phyloP scores from a whole-genome alignment of 2,113 vertebrate species.

The Calidris pugnax region DNA sequence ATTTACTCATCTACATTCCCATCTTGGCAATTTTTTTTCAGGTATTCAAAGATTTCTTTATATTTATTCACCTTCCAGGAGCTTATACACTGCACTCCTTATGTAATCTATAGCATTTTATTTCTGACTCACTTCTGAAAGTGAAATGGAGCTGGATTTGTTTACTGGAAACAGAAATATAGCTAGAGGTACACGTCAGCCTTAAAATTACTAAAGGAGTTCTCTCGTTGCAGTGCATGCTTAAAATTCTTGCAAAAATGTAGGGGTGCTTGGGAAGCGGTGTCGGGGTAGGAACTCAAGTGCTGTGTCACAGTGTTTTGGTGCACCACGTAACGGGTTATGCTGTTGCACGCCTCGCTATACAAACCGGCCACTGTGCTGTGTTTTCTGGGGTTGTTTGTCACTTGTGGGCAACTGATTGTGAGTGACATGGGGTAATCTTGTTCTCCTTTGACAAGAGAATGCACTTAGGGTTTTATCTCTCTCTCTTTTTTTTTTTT shows the following conservation, averaged over 20 bases:
- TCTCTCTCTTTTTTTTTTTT: too few species aligned
- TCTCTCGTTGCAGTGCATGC: neutral
- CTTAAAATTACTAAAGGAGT: neutral
- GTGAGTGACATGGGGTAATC: neutral
- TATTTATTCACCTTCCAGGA: neutral
- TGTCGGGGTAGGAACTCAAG: neutral
- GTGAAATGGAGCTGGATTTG: neutral
- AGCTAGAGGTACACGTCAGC: neutral
- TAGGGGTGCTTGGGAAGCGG: neutral
- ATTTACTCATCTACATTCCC: neutral
- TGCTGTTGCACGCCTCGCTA: neutral
- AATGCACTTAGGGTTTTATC: neutral
- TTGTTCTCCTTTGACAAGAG: neutral
- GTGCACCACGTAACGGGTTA: neutral
- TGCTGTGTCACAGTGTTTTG: conserved; percentile 18
- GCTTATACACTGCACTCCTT: neutral
- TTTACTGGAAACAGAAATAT: neutral
- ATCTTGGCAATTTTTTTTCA: neutral
- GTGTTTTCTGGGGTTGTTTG: neutral
- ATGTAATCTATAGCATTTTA: neutral
- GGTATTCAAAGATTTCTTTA: neutral
- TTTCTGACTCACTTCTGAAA: conserved; percentile 17
- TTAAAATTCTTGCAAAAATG: neutral
- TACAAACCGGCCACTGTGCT: neutral
- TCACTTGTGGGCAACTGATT: neutral